phyloP scores from a whole-genome alignment of 2,888 invertebrate genomes.

The Timema cristinae region DNA sequence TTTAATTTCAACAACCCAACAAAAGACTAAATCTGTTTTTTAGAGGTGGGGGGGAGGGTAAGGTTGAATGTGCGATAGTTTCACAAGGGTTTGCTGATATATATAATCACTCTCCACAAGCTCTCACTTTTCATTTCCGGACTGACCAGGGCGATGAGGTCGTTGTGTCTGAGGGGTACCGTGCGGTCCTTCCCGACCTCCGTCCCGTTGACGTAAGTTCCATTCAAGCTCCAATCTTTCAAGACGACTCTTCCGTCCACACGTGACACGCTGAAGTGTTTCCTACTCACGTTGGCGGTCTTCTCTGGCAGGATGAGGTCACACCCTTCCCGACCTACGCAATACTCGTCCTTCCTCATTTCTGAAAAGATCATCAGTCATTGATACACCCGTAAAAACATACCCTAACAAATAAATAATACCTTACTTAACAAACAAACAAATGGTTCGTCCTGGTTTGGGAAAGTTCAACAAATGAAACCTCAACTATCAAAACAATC shows the following conservation, averaged over 20 bases:
- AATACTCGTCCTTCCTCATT: conserved; percentile 13
- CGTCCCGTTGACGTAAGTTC: conserved; percentile 48
- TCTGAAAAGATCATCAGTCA: conserved; percentile 18
- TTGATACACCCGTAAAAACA: no score
- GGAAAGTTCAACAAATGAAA: no score
- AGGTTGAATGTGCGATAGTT: no score
- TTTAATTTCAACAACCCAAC: no score
- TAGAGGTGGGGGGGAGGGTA: no score
- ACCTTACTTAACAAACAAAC: no score
- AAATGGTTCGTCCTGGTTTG: no score
- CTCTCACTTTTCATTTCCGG: conserved; percentile 55
- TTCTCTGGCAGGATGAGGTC: conserved; percentile 1
- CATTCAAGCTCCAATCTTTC: conserved; percentile 47
- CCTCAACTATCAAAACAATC: no score
- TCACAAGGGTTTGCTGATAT: no score
- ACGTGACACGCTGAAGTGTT: conserved; percentile 10
- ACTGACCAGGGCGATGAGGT: conserved; percentile 69
- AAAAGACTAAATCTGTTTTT: no score
- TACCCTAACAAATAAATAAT: no score
- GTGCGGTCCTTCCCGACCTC: conserved; percentile 46
- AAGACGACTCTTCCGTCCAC: background rate
- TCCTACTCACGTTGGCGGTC: conserved; percentile 18
- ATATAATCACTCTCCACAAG: no score
- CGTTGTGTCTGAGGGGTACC: conserved; percentile 62
- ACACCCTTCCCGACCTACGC: conserved; percentile 11